Base-by-base conservation (phyloP, 2,888 invertebrate species). In the Caenorhabditis panamensis region DNA sequence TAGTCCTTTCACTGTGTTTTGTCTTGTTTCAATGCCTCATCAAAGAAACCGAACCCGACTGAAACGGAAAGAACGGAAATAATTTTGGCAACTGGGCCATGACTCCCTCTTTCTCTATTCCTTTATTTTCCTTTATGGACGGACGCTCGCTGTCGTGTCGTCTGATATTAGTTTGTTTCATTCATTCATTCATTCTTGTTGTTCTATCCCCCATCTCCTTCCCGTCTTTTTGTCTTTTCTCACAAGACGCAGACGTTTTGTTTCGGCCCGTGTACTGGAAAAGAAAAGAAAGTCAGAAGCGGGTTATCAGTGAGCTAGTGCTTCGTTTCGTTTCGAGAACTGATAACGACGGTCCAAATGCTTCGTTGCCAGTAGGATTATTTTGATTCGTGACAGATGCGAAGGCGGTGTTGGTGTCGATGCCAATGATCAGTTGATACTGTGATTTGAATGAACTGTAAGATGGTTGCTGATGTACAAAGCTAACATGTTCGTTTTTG, bases 151-250 rank as follows among this genome's bases (percentile, higher is more conserved):
- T 11, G 11, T 36, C 36, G 5, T 36, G 54, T 31, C 71, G 49
- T 49, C 64, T 49, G 22, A 64, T 73, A 64, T 66, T 73, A 58
- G 63, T 63, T 64, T 64, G 56, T 64, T 72, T 72, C 63, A 64
- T 64, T 37, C 63, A 47, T 47, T 47, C 47, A 47, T 47, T 47
- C 47, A 31, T 71, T 71, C 58, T 41, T 44, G 20, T 61, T 41
- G 26, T 53, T 62, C 53, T 41, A 13, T 37, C 22, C 20, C 22
- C 36, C 11, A 6, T 59, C 24, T 59, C 41, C 13, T 41, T 24
- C 41, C 18, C 58, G 9, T 31, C 26, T 37, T 47, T 61, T 37
- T 51, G 24, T 61, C 51, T 37, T 13, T 37, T 51, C 8, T 18
- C 8, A 24, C 24, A 13, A 28, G 22, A 59, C 24, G 41, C 59